Conservation (phyloP, 1,140 invertebrate genomes). For the Lysiphlebus fabarum region DNA sequence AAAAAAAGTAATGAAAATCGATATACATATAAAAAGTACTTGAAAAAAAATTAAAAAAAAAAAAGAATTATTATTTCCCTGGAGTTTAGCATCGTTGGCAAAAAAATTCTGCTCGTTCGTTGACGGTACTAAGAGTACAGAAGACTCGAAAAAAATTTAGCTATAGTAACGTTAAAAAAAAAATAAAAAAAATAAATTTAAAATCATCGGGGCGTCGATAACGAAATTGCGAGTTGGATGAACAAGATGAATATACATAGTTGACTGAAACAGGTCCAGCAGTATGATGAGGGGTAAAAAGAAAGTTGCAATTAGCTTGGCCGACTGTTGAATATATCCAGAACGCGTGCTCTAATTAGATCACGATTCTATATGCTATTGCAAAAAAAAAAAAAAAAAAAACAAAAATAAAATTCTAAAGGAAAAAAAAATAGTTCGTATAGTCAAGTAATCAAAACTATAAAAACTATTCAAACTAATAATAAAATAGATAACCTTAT, state of each 20-base stretch:
- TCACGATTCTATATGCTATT: neutral
- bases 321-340: slow-evolving; percentile 6
- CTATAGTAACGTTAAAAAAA: neutral
- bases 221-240: neutral
- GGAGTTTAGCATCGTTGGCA: slow-evolving; percentile 1
- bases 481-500: slow-evolving; percentile 18
- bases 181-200: neutral
- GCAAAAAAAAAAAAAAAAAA: neutral
- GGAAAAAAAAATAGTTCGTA: neutral
- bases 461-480: slow-evolving; percentile 8
- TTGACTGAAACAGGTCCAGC: too few relatives aligned
- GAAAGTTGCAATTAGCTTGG: slow-evolving; percentile 2
- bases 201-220: slow-evolving; percentile 1
- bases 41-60: too few relatives aligned
- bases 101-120: slow-evolving; percentile 1
- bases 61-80: neutral
- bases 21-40: too few relatives aligned
- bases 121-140: too few relatives aligned
- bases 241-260: too few relatives aligned
- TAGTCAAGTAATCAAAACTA: slow-evolving; percentile 12
- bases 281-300: too few relatives aligned
- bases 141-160: too few relatives aligned
- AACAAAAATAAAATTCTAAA: too few relatives aligned
- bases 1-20: too few relatives aligned
- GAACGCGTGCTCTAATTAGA: slow-evolving; percentile 7